Evolutionary conservation across 2,888 invertebrate species (phyloP).

Genomic region (Aradus depressus): DNA sequence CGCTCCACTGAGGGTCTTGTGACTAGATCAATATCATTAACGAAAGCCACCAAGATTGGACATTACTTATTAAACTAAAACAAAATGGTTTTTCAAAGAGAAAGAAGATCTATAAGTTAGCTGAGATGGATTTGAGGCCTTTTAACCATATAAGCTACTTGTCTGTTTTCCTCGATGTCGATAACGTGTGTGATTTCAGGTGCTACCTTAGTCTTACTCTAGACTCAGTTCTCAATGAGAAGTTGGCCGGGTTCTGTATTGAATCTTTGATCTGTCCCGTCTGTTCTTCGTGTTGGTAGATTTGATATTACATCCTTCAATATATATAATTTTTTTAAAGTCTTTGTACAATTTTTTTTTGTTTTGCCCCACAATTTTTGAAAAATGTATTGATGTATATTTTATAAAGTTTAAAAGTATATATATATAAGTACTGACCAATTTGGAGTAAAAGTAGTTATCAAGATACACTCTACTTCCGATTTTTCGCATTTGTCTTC

Average conservation of each 20-base stretch:
- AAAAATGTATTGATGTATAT: constrained; percentile 1
- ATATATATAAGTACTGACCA: background rate
- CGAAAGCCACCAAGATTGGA: too few relatives aligned
- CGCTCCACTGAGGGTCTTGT: too few relatives aligned
- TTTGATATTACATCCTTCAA: constrained; percentile 4
- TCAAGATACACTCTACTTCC: too few relatives aligned
- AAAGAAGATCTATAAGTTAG: too few relatives aligned
- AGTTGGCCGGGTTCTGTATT: constrained; percentile 12
- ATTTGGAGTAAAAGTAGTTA: too few relatives aligned
- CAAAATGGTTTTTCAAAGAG: too few relatives aligned
- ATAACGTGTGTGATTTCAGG: constrained; percentile 15
- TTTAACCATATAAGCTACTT: too few relatives aligned
- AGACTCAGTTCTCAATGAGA: constrained; percentile 12
- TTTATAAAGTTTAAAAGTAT: background rate
- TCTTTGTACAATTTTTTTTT: background rate
- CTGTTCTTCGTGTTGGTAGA: constrained; percentile 18
- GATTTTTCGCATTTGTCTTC: too few relatives aligned
- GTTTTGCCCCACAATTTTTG: background rate
- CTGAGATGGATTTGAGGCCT: too few relatives aligned
- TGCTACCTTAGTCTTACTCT: constrained; percentile 15
- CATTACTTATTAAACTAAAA: too few relatives aligned
- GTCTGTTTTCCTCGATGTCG: constrained; percentile 18
- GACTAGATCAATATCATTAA: too few relatives aligned
- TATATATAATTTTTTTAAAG: background rate
- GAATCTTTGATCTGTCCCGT: constrained; percentile 12